A percentile compares a stretch with the other conserved stretches of the same genome.
phyloP scores from a whole-genome alignment of 2,888 invertebrate species.

The Raillietiella orientalis region DNA sequence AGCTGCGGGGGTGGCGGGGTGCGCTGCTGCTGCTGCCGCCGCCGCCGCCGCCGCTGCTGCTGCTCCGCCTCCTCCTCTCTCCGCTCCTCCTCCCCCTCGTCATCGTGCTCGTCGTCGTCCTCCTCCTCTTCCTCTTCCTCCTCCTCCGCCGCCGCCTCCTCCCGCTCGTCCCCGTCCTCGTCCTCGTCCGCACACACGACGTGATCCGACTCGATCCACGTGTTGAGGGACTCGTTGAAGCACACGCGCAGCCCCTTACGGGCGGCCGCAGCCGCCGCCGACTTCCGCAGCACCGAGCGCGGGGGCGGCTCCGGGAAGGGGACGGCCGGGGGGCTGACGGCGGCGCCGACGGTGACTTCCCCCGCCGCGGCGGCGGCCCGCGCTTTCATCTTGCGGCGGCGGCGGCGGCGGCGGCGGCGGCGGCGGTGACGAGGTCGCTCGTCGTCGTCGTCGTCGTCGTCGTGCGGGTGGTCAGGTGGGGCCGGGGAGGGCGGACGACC shows the following conservation, averaged over 20 bases:
- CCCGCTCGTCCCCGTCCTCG: constrained; percentile 30
- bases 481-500: too few species aligned
- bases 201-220: constrained; percentile 70
- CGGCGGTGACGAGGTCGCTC: too few species aligned
- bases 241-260: constrained; percentile 40
- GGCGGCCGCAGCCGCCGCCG: too few species aligned
- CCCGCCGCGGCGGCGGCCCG: constrained; percentile 6
- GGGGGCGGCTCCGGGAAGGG: constrained; percentile 6
- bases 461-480: too few species aligned
- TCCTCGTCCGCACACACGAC: constrained; percentile 66
- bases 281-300: constrained; percentile 12
- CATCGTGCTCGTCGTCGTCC: too few species aligned
- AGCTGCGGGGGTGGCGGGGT: constrained; percentile 8
- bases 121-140: too few species aligned
- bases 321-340: constrained; percentile 3
- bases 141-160: constrained; percentile 26
- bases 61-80: constrained; percentile 6
- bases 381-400: too few species aligned
- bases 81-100: constrained; percentile 4
- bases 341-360: constrained; percentile 4
- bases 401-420: too few species aligned
- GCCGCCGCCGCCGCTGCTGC: constrained; percentile 6
- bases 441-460: too few species aligned
- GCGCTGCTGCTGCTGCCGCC: constrained; percentile 9
- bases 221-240: constrained; percentile 60